Percentiles rank a stretch among this genome's conserved stretches.
Evolutionary conservation across 2,888 invertebrate species (phyloP).

Genomic region (Cepaea hortensis): DNA sequence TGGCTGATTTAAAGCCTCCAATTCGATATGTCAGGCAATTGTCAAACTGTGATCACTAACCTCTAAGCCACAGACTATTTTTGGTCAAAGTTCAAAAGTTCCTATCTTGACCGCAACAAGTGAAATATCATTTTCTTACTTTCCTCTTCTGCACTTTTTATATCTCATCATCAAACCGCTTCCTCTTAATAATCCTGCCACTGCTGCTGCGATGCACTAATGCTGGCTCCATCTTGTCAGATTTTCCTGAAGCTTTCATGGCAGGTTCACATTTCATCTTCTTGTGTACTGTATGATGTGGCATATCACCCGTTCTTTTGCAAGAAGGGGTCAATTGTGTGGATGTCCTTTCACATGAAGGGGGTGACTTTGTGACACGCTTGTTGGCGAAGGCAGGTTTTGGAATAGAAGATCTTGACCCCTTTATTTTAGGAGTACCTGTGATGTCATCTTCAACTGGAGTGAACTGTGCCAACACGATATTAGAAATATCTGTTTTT

Average conservation of each 20-base stretch:
- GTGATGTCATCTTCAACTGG: background rate
- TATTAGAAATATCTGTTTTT: background rate
- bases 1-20: too few relatives aligned
- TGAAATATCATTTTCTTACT: background rate
- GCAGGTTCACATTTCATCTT: background rate
- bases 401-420: background rate
- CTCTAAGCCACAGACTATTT: too few relatives aligned
- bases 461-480: background rate
- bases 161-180: slow-evolving; percentile 38
- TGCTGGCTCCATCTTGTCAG: background rate
- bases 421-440: background rate
- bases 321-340: background rate
- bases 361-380: too few relatives aligned
- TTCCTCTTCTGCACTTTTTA: background rate
- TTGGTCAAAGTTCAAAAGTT: too few relatives aligned
- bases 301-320: background rate
- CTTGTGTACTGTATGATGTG: background rate
- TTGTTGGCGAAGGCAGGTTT: background rate
- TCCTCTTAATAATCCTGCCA: slow-evolving; percentile 35
- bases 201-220: slow-evolving; percentile 35
- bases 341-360: too few relatives aligned
- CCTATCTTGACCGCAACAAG: background rate
- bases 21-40: too few relatives aligned
- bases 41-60: too few relatives aligned
- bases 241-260: background rate